Percentiles rank a stretch among this genome's conserved stretches.
phyloP scores from a whole-genome alignment of 2,113 vertebrate genomes.

The Nerophis ophidion region DNA sequence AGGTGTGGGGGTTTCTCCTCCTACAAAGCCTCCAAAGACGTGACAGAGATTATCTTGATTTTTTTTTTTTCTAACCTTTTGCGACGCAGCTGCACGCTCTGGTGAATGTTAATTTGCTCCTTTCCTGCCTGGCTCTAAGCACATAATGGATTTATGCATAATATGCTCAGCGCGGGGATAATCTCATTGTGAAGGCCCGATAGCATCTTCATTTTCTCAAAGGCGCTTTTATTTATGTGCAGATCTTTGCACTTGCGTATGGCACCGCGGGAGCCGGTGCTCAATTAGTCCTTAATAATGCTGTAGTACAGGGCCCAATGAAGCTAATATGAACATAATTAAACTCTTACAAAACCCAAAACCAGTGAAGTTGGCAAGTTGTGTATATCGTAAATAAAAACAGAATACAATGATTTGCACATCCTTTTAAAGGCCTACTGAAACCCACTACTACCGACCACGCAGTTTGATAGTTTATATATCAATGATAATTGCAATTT shows the following conservation, averaged over 20 bases:
- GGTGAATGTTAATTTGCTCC: slow-evolving; percentile 45
- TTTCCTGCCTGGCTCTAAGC: slow-evolving; percentile 29
- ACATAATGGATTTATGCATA: slow-evolving; percentile 51
- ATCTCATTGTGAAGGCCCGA: slow-evolving; percentile 44
- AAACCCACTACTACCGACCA: too few species aligned
- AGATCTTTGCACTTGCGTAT: slow-evolving; percentile 19
- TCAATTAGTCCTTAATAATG: not conserved
- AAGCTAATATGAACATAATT: not conserved
- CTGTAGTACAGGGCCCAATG: not conserved
- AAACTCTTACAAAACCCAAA: not conserved
- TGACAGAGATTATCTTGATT: slow-evolving; percentile 22
- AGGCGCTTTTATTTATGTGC: not conserved
- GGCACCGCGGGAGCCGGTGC: not conserved
- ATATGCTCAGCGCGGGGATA: slow-evolving; percentile 40
- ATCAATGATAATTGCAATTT: too few species aligned
- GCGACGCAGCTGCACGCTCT: slow-evolving; percentile 29
- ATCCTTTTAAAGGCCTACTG: too few species aligned
- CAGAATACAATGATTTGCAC: too few species aligned
- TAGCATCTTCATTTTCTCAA: slow-evolving; percentile 42
- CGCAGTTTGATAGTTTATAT: too few species aligned
- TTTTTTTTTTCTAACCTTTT: slow-evolving; percentile 33
- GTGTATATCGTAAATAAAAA: too few species aligned
- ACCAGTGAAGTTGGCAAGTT: too few species aligned
- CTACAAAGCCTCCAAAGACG: slow-evolving; percentile 18
- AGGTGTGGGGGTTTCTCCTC: not conserved